Evolutionary conservation across 2,888 invertebrate species (phyloP).

Genomic region (Drosophila formosana): DNA sequence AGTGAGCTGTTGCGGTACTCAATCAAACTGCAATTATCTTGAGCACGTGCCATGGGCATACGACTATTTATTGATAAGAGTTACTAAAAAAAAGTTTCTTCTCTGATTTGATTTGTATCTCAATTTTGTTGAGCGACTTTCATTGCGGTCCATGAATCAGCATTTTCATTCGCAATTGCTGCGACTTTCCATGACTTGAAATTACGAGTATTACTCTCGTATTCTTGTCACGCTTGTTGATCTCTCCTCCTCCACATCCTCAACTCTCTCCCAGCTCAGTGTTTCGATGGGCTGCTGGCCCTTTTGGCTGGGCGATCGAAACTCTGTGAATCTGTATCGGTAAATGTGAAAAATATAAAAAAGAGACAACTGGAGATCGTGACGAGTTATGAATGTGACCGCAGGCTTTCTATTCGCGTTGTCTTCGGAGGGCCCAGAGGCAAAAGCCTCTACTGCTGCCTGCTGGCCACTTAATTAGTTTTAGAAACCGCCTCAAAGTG

Average conservation of each 20-base stretch:
- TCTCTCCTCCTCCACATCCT: constrained; percentile 32
- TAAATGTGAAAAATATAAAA: not conserved
- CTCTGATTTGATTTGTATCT: constrained; percentile 6
- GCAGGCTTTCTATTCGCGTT: constrained; percentile 74
- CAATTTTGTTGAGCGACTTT: constrained; percentile 37
- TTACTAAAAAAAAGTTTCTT: constrained; percentile 8
- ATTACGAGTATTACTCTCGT: constrained; percentile 27
- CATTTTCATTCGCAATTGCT: constrained; percentile 47
- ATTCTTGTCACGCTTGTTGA: constrained; percentile 65
- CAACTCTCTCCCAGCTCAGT: not conserved
- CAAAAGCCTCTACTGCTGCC: constrained; percentile 28
- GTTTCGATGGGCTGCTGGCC: constrained; percentile 17
- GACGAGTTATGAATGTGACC: constrained; percentile 56
- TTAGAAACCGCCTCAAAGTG: constrained; percentile 33
- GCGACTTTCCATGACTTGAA: constrained; percentile 46
- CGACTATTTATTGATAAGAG: constrained; percentile 18
- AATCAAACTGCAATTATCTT: constrained; percentile 64
- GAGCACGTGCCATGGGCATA: constrained; percentile 59
- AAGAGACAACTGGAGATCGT: constrained; percentile 55
- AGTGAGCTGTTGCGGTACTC: constrained; percentile 34
- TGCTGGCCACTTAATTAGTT: constrained; percentile 68
- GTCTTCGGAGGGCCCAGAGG: constrained; percentile 30
- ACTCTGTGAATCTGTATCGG: constrained; percentile 11
- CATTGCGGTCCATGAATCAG: constrained; percentile 67
- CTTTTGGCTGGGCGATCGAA: constrained; percentile 31